These are phyloP conservation scores for Aphelenchoides fujianensis DNA, from an alignment of 1,140 invertebrate genomes.

Conservation along the genomic window DNA sequence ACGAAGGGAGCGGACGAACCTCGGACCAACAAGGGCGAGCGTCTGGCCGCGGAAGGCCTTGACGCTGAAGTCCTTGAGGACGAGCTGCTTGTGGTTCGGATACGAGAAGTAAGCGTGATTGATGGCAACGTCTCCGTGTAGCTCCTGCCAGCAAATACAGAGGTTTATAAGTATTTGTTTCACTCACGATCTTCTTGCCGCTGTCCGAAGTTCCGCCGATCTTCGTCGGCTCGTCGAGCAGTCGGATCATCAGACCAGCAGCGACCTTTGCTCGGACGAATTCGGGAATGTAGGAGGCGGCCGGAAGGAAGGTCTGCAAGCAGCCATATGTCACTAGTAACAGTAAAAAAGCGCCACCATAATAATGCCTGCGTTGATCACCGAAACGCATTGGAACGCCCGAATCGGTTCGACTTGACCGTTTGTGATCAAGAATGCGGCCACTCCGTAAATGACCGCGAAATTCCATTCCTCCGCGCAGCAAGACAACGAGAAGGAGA, in stretches of 20 bases:
- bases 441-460: constrained; percentile 33
- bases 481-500: constrained; percentile 5
- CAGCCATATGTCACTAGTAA: constrained; percentile 34
- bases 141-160: constrained; percentile 14
- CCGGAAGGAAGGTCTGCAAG: constrained; percentile 55
- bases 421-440: constrained; percentile 30
- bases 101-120: constrained; percentile 28
- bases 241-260: constrained; percentile 51
- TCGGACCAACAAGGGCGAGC: constrained; percentile 76
- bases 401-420: constrained; percentile 33
- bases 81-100: constrained; percentile 26
- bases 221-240: neutral
- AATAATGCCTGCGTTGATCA: neutral
- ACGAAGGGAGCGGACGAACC: neutral
- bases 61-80: constrained; percentile 59
- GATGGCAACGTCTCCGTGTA: constrained; percentile 25
- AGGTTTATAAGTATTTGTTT: constrained; percentile 15
- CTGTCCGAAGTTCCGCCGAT: constrained; percentile 29
- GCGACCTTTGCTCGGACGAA: constrained; percentile 63
- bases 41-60: constrained; percentile 71
- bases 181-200: constrained; percentile 47
- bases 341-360: neutral
- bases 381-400: constrained; percentile 40
- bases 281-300: constrained; percentile 63
- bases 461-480: constrained; percentile 17